Base-by-base conservation (phyloP, 2,888 invertebrate genomes). In the Andrena minutula region DNA sequence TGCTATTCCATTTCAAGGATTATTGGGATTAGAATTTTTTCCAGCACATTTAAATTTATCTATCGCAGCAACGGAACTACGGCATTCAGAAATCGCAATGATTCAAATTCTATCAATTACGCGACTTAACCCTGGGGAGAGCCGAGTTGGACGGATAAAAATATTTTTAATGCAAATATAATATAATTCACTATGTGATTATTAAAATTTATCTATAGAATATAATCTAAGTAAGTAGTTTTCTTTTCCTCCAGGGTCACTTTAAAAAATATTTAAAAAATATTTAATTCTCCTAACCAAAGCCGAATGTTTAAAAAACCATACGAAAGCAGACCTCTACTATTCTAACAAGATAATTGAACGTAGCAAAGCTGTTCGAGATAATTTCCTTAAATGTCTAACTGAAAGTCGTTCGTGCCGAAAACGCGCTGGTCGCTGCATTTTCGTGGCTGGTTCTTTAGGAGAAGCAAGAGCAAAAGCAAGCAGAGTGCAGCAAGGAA, bases 371-470 rank as follows among this genome's bases (percentile, higher is more conserved):
- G 51, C 23, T 20, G 53, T n/a, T 4, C 16, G 12, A 35, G 23
- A 20, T 47, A 68, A 68, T 30, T 68, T 53, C 53, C 61, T 61
- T 23, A 30, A 68, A 60, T 60, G 75, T 63, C 68, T 64, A 63
- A 26, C 64, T 32, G n/a, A 69, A 75, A 56, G 56, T 32, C 35
- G 56, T 49, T 65, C 5, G 12, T 3, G 41, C 16, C 12, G 30
- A 56, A 49, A 63, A 70, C 61, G 70, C 2, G 70, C 2, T 63
- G 41, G 28, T 47, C 47, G 63, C n/a, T 79, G 26, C 56, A 32
- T 23, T 75, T 65, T 75, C 74, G 47, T 47, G 60, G 16, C 8
- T 51, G 30, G n/a, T 51, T 41, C 75, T 41, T 28, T 47, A 4
- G 41, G 41, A 30, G 60, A 63, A 16, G 56, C 28, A 69, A 64